Evolutionary conservation across 2,888 invertebrate genomes (phyloP).

Genomic region (Diogma glabrata): DNA sequence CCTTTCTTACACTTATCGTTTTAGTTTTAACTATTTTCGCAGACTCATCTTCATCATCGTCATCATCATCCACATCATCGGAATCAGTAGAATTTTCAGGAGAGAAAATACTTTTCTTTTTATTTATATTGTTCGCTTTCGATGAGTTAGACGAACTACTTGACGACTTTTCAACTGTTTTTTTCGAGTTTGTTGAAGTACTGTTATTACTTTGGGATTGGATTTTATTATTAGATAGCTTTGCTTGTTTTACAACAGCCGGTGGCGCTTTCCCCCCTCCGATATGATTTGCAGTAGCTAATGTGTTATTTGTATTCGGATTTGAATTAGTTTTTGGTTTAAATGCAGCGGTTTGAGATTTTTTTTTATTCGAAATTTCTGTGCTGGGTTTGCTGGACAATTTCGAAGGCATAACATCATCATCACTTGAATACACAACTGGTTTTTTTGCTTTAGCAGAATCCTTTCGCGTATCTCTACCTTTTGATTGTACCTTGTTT

Average conservation of each 20-base stretch:
- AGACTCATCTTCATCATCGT: constrained; percentile 11
- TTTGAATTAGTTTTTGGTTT: constrained; percentile 13
- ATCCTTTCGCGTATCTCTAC: constrained; percentile 22
- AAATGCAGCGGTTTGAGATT: constrained; percentile 6
- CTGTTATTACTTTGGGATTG: constrained; percentile 25
- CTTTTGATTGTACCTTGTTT: constrained; percentile 22
- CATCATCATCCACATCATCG: constrained; percentile 36
- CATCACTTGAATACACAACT: constrained; percentile 48
- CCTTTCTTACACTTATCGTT: constrained; percentile 27
- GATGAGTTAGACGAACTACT: constrained; percentile 5
- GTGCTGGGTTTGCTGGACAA: constrained; percentile 28
- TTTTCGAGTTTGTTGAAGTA: constrained; percentile 23
- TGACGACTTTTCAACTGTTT: constrained; percentile 16
- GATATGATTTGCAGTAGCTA: constrained; percentile 24
- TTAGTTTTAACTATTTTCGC: constrained; percentile 7
- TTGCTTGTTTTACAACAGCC: constrained; percentile 22
- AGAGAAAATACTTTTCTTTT: constrained; percentile 72
- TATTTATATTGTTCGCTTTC: constrained; percentile 24
- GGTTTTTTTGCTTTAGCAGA: constrained; percentile 25
- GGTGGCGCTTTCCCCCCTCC: constrained; percentile 38
- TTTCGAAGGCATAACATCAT: constrained; percentile 38
- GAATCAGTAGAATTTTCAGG: constrained; percentile 66
- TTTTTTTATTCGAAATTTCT: constrained; percentile 16
- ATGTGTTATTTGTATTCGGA: constrained; percentile 20
- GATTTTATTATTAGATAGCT: constrained; percentile 1